These are phyloP conservation scores for Solen grandis DNA, from an alignment of 1,140 invertebrate genomes.

Conservation along the genomic window DNA sequence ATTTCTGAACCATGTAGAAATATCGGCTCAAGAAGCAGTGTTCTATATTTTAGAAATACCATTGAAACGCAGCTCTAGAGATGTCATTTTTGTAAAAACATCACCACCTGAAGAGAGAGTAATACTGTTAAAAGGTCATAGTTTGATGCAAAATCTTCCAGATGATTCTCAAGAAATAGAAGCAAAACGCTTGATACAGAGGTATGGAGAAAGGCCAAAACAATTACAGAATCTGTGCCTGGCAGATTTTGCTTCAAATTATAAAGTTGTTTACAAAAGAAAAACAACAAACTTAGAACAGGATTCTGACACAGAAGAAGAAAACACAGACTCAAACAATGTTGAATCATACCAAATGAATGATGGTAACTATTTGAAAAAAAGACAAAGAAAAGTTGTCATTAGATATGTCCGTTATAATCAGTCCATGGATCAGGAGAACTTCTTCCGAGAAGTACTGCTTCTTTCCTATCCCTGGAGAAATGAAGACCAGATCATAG, in stretches of 20 bases:
- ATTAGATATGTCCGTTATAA: slow-evolving; percentile 54
- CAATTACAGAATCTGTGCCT: slow-evolving; percentile 16
- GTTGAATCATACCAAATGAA: background rate
- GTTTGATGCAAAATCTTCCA: background rate
- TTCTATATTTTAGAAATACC: slow-evolving; percentile 44
- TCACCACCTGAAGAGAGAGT: slow-evolving; percentile 39
- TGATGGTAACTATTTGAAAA: too few relatives aligned
- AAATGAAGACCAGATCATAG: slow-evolving; percentile 30
- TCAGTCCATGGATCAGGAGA: slow-evolving; percentile 20
- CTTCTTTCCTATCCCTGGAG: slow-evolving; percentile 52
- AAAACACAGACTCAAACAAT: background rate
- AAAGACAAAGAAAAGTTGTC: background rate
- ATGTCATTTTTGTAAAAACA: slow-evolving; percentile 56
- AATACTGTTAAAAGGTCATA: slow-evolving; percentile 23
- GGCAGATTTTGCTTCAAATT: slow-evolving; percentile 37
- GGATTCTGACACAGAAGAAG: background rate
- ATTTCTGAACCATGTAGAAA: too few relatives aligned
- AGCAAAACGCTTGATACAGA: background rate
- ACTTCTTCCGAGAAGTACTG: slow-evolving; percentile 53
- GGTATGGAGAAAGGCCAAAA: slow-evolving; percentile 29
- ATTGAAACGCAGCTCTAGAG: slow-evolving; percentile 39
- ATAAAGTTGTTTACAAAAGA: slow-evolving; percentile 5
- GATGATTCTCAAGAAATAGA: slow-evolving; percentile 29
- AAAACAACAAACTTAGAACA: slow-evolving; percentile 5
- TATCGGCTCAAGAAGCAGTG: slow-evolving; percentile 52